These are phyloP conservation scores for Callyntrura sp. DNA, from an alignment of 2,888 invertebrate genomes.

Conservation along the genomic window DNA sequence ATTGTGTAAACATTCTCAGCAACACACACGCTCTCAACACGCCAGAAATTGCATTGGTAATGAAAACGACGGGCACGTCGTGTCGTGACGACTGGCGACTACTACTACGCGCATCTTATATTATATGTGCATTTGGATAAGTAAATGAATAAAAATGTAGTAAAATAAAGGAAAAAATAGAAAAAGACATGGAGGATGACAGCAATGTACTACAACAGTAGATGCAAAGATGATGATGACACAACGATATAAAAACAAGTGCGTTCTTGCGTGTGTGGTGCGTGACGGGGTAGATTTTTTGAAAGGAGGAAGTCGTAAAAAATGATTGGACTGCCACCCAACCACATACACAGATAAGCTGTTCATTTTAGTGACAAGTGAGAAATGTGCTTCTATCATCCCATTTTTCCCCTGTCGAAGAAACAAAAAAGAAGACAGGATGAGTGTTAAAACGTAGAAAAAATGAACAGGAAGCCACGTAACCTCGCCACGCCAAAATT, in stretches of 20 bases:
- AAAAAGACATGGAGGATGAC: constrained; percentile 28
- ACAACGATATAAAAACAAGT: constrained; percentile 40
- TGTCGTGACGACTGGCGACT: background rate
- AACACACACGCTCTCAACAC: too few species aligned
- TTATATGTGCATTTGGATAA: background rate
- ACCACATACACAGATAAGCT: background rate
- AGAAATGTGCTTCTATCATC: constrained; percentile 36
- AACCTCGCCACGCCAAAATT: constrained; percentile 33
- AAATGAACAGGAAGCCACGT: background rate
- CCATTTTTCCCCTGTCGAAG: constrained; percentile 11
- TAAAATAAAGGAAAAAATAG: constrained; percentile 7
- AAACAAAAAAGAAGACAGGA: constrained; percentile 1
- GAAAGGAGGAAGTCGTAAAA: constrained; percentile 22
- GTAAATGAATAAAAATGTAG: constrained; percentile 22
- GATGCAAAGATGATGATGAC: background rate
- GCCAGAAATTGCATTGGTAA: constrained; percentile 13
- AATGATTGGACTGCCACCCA: constrained; percentile 27
- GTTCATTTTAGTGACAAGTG: constrained; percentile 42
- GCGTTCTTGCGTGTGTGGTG: constrained; percentile 4
- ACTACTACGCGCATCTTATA: too few species aligned
- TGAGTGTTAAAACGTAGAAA: background rate
- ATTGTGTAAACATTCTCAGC: background rate
- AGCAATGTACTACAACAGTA: background rate
- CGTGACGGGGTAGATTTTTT: constrained; percentile 31
- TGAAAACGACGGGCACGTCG: background rate